phyloP scores from a whole-genome alignment of 1,140 invertebrate species.

The Neotoxoptera formosana region DNA sequence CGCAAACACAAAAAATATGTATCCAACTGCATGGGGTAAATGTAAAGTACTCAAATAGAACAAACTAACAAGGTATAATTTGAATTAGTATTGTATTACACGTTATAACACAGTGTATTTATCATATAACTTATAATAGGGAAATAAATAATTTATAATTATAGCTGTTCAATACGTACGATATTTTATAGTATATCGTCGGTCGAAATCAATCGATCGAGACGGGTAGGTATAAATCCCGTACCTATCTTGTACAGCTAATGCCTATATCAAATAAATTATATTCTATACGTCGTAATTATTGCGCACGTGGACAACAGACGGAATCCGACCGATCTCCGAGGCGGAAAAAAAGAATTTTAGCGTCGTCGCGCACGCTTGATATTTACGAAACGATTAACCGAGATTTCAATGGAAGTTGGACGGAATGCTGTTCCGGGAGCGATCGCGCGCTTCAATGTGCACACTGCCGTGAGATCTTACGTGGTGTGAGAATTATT shows the following conservation, averaged over 20 bases:
- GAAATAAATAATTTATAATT: not conserved
- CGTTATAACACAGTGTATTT: not conserved
- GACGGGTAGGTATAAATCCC: too few species aligned
- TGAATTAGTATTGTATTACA: not conserved
- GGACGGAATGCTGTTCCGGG: constrained; percentile 5
- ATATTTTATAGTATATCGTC: not conserved
- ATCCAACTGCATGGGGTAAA: not conserved
- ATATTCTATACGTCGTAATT: not conserved
- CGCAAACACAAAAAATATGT: too few species aligned
- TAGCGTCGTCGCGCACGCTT: not conserved
- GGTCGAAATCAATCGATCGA: too few species aligned
- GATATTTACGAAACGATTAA: not conserved
- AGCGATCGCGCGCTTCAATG: not conserved
- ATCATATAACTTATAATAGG: not conserved
- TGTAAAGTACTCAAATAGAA: too few species aligned
- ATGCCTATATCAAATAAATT: not conserved
- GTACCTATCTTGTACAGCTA: not conserved
- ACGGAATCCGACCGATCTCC: not conserved
- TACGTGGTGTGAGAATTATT: not conserved
- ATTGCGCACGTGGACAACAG: not conserved
- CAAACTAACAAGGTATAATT: not conserved
- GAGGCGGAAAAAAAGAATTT: constrained; percentile 1
- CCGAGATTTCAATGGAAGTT: not conserved
- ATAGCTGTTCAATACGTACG: not conserved
- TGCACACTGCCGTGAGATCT: not conserved